A percentile compares a stretch with the other conserved stretches of the same genome.
Conservation (phyloP, 2,797 vertebrate species). For the Leptatherina wallacei region DNA sequence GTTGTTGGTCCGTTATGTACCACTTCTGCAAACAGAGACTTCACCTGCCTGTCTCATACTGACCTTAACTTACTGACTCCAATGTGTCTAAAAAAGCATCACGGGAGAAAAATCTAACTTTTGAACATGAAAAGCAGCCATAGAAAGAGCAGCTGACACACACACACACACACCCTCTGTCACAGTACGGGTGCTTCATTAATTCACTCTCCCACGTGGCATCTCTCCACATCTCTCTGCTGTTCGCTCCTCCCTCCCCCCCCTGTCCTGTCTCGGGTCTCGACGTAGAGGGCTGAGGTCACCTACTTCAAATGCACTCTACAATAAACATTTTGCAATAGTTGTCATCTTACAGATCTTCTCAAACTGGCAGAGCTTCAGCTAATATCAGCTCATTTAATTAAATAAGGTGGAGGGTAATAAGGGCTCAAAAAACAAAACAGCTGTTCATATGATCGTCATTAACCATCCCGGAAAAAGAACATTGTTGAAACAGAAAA, state of each 20-base stretch:
- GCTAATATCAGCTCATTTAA: neutral
- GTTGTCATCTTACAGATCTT: conserved; percentile 1
- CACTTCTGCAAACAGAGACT: neutral
- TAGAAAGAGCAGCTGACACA: conserved; percentile 35
- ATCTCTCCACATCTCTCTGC: conserved; percentile 56
- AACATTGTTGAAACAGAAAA: conserved; percentile 30
- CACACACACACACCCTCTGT: conserved; percentile 49
- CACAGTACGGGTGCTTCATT: conserved; percentile 63
- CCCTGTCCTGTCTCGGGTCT: conserved; percentile 19
- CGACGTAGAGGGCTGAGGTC: conserved; percentile 41
- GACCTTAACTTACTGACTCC: neutral
- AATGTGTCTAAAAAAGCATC: neutral
- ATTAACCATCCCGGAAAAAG: conserved; percentile 20
- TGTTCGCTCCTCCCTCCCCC: conserved; percentile 6
- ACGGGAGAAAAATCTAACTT: neutral
- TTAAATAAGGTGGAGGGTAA: too few relatives aligned
- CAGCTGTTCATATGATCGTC: too few relatives aligned
- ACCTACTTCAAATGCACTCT: conserved; percentile 13
- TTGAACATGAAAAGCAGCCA: conserved; percentile 5
- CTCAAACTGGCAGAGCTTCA: conserved; percentile 3
- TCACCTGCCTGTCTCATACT: neutral
- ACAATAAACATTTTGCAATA: conserved; percentile 31
- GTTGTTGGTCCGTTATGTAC: neutral
- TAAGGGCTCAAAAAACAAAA: too few relatives aligned
- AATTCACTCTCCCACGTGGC: conserved; percentile 74